Base-by-base conservation (phyloP, 2,797 vertebrate genomes). In the Chloroceryle amazona region DNA sequence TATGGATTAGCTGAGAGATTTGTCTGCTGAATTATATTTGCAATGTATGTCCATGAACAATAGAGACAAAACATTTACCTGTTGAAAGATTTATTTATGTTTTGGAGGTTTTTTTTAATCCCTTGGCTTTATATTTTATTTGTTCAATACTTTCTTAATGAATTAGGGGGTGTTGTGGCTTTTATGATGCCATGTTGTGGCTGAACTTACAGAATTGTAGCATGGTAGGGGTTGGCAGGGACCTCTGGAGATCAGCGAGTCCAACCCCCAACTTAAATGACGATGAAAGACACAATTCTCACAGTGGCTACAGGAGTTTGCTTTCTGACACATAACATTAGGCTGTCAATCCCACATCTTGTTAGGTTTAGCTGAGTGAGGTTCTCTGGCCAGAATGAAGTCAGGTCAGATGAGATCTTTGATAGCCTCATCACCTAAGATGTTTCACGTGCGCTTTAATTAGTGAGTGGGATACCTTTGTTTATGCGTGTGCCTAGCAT, bases 1-100 rank as follows among this genome's bases (percentile, higher is more conserved):
- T 16, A 21, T 23, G 28, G 20, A 86, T 91, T 81, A 84, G 13
- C 37, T 47, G 44, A 89, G 65, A 81, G 31, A n/a, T 90, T 74
- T 74, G 10, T 70, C 57, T 73, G 33, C 35, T 71, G 11, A 39
- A 67, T 7, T 41, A 2, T 35, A 51, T 89, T 78, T 90, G 26
- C n/a, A 55, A 17, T 42, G 2, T 33, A 35, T 46, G 7, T 49
- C 20, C 39, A 39, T 51, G 26, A 88, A 62, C 1, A 11, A 42
- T 1, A 49, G 35, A 55, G 21, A 54, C 11, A n/a, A 68, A 87
- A 61, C 18, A 44, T n/a, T 70, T 42, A 83, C 58, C 10, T 60
- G 5, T 60, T 63, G 25, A 47, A 83, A 82, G 46, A 55, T 51
- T 3, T 46, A 21, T 46, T 46, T 19, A 19, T 4, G 44, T 46